These are phyloP conservation scores for Myotis davidii DNA, from an alignment of 2,113 vertebrate genomes.

Conservation along the genomic window DNA sequence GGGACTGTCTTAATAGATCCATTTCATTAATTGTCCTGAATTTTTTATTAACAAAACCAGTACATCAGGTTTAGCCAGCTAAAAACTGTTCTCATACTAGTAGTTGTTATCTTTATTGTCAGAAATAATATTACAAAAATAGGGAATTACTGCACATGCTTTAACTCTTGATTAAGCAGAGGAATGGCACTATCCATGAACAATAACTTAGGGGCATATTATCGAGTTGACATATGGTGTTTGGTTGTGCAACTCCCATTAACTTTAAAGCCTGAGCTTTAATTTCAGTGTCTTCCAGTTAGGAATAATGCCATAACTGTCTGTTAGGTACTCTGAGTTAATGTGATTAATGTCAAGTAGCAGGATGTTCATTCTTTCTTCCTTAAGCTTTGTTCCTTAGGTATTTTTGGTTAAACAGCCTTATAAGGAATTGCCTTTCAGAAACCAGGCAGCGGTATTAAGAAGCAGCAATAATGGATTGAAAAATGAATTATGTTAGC, in stretches of 20 bases:
- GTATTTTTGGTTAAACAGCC: conserved; percentile 60
- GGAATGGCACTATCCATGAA: conserved; percentile 81
- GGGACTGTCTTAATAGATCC: conserved; percentile 88
- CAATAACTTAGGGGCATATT: conserved; percentile 84
- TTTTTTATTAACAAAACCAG: conserved; percentile 90
- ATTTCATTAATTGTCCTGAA: conserved; percentile 90
- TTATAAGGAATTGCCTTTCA: conserved; percentile 56
- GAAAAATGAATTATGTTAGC: conserved; percentile 46
- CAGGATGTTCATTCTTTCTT: conserved; percentile 76
- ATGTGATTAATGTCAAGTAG: conserved; percentile 72
- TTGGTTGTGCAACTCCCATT: conserved; percentile 72
- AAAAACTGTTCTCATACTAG: conserved; percentile 82
- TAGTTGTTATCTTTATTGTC: conserved; percentile 88
- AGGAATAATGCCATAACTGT: conserved; percentile 67
- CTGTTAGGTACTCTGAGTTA: conserved; percentile 58
- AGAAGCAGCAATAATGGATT: conserved; percentile 32
- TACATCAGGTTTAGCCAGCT: conserved; percentile 88
- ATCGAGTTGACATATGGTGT: conserved; percentile 74
- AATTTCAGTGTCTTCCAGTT: conserved; percentile 65
- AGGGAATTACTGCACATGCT: conserved; percentile 84
- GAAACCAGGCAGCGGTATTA: conserved; percentile 45
- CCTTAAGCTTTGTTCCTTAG: conserved; percentile 62
- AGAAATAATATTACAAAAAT: conserved; percentile 89
- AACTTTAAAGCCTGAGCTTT: conserved; percentile 65
- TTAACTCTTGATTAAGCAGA: conserved; percentile 89